Percentiles rank a stretch among this genome's conserved stretches.
phyloP scores from a whole-genome alignment of 2,113 vertebrate genomes.

The Silurus asotus region DNA sequence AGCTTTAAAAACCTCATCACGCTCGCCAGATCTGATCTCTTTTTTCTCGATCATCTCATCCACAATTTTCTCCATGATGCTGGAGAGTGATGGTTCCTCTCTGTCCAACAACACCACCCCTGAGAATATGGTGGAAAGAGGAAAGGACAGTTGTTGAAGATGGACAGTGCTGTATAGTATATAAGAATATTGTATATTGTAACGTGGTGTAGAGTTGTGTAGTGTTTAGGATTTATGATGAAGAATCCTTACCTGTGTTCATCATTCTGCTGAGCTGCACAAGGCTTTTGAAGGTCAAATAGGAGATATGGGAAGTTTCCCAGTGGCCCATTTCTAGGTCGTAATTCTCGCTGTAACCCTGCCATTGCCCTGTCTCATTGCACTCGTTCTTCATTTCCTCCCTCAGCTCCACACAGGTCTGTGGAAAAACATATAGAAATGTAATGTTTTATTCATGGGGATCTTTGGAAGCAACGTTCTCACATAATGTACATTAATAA shows the following conservation, averaged over 20 bases:
- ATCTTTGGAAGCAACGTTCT: neutral
- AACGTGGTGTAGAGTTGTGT: too few relatives aligned
- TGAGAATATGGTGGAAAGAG: conserved; percentile 52
- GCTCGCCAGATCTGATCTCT: conserved; percentile 76
- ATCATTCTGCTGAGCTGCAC: conserved; percentile 77
- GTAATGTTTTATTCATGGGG: neutral
- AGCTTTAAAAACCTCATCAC: conserved; percentile 70
- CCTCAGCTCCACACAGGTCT: conserved; percentile 76
- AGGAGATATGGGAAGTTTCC: conserved; percentile 81
- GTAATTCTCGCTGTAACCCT: conserved; percentile 79
- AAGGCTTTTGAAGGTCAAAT: conserved; percentile 89
- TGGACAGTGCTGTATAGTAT: neutral
- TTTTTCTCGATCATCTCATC: conserved; percentile 78
- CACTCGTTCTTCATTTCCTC: conserved; percentile 80
- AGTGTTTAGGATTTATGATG: too few relatives aligned
- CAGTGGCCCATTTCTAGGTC: conserved; percentile 75
- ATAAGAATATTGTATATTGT: too few relatives aligned
- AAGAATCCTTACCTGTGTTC: conserved; percentile 72
- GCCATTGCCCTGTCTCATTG: conserved; percentile 83
- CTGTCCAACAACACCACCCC: conserved; percentile 80
- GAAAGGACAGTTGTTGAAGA: neutral
- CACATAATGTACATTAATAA: too few relatives aligned
- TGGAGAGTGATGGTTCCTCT: conserved; percentile 72
- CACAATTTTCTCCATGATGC: conserved; percentile 76
- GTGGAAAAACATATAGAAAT: neutral